These are phyloP conservation scores for Reticulitermes lucifugus DNA, from an alignment of 2,888 invertebrate species.

Conservation along the genomic window DNA sequence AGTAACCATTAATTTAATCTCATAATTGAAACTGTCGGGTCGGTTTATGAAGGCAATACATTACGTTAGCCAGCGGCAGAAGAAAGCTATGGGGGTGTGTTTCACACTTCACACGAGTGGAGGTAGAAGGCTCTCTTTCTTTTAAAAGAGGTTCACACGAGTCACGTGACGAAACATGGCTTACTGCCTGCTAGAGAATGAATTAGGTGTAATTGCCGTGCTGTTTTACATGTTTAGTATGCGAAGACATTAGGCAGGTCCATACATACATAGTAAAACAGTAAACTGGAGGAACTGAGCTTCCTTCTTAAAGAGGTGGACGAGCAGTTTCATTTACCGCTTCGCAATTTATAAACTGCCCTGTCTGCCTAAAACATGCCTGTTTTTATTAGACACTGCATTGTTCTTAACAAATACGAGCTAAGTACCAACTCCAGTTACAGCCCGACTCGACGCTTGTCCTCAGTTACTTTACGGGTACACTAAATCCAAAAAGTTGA, in stretches of 20 bases:
- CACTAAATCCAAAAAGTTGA: too few relatives aligned
- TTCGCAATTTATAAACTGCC: background rate
- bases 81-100: background rate
- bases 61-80: constrained; percentile 21
- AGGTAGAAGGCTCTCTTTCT: background rate
- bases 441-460: too few relatives aligned
- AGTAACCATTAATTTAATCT: constrained; percentile 44
- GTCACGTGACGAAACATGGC: constrained; percentile 1
- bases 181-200: background rate
- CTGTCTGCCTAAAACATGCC: background rate
- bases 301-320: background rate
- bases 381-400: background rate
- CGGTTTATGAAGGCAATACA: constrained; percentile 43
- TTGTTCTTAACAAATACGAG: too few relatives aligned
- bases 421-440: too few relatives aligned
- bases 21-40: constrained; percentile 44
- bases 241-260: background rate
- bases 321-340: background rate
- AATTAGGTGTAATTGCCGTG: background rate
- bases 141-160: background rate
- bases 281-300: background rate
- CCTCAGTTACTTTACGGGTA: too few relatives aligned
- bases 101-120: background rate
- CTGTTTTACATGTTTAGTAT: background rate
- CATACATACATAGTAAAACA: background rate